Evolutionary conservation across 2,888 invertebrate species (phyloP), one percentile per base, ranked within the genome.

Genomic region (Cephalotes varians): DNA sequence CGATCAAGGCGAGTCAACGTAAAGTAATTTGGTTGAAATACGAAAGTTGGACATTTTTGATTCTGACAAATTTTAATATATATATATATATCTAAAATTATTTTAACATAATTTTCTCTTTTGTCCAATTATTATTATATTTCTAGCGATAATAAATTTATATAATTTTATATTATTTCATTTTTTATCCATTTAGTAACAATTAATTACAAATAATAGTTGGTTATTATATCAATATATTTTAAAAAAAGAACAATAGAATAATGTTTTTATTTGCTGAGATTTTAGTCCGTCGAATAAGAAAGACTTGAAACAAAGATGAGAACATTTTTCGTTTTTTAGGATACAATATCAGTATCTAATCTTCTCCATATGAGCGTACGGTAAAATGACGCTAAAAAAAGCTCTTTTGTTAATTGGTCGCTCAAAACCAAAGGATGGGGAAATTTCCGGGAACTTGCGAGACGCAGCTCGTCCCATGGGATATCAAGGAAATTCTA

Each of bases 401-500:
- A 69, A 85, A 85, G 84, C 85, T 86, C 85, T 89, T 84, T 87
- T 88, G 62, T 85, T 91, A 91, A 91, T 90, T 90, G 89, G 82
- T 85, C 85, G 72, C 81, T 86, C 79, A 86, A 85, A 84, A 87
- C 82, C 86, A 84, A 90, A 85, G 80, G 87, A 73, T 69, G 76
- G 67, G 81, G 65, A 82, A 77, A 84, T 80, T 81, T 60, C 56
- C 40, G 18, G 73, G 73, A 91, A 87, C 82, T 86, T 82, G 85
- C 72, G 83, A 86, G 86, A 86, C 88, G 85, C 86, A 86, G 86
- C 71, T 81, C 84, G 69, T 91, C 92, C 90, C 92, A 25, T 74
- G 92, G 90, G 92, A 92, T 88, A 87, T 86, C 90, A 90, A 88
- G 86, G 91, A 90, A 90, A 89, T 92, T 88, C 90, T 88, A 88